Evolutionary conservation across 2,113 vertebrate genomes (phyloP), one percentile per base, ranked within the genome.

Genomic region (Cettia cetti): DNA sequence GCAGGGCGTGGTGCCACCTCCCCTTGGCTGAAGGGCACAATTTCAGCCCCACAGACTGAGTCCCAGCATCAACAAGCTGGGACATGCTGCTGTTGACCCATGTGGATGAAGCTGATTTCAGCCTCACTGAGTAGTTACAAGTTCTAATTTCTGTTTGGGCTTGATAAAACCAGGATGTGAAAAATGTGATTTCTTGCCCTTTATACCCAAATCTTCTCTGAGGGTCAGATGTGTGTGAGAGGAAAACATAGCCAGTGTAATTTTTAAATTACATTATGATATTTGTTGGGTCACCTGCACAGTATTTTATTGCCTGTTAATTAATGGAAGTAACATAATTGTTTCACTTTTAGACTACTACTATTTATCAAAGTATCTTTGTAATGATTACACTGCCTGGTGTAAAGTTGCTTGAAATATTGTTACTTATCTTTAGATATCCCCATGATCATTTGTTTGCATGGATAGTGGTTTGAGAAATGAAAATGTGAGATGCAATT

Each of bases 21-120:
- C 15, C 52, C 52, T 22, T 13, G 26, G 26, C 30, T 45, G 65
- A 63, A 45, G 40, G 50, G 31, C 23, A 19, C 28, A 18, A 7
- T 57, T 70, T 63, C 69, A 87, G 47, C 65, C 64, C 17, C 4
- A 3, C 52, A 76, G 30, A 11, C 47, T 33, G n/a, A 42, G 45
- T 45, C 14, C 31, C 53, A 65, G 0, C 31, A 45, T 57, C 68
- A 13, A 2, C 1, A 10, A 22, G 8, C 7, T 74, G 61, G 45
- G 19, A 53, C 0, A 2, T 23, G 24, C 18, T 82, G 8, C n/a
- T 52, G 2, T 14, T 82, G 49, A 82, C n/a, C 18, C 3, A 0
- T 6, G 22, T 30, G 20, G 45, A 18, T 47, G 45, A 45, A 61
- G 53, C 21, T 49, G n/a, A 35, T 83, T 82, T 81, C 4, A 2